A percentile compares a stretch with the other conserved stretches of the same genome.
Evolutionary conservation across 2,888 invertebrate species (phyloP).

Genomic region (Eupithecia vulgata): DNA sequence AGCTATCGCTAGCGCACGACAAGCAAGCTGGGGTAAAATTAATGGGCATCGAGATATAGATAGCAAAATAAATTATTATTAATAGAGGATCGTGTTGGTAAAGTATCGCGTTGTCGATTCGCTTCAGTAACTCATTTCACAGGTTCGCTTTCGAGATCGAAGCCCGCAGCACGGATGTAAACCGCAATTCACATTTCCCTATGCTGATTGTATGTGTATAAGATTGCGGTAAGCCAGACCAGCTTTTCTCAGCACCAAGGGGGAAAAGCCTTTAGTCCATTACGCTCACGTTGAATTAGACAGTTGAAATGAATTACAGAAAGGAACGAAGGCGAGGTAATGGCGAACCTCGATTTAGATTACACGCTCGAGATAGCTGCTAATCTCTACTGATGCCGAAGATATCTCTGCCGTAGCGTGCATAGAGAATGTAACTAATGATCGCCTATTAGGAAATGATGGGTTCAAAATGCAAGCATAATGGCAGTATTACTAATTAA

Average conservation of each 20-base stretch:
- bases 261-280: conserved; percentile 61
- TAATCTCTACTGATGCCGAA: conserved; percentile 51
- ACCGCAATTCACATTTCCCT: conserved; percentile 70
- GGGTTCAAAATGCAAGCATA: conserved; percentile 47
- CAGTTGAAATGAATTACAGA: conserved; percentile 53
- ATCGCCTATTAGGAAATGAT: conserved; percentile 40
- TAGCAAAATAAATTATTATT: conserved; percentile 52
- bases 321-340: conserved; percentile 57
- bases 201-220: conserved; percentile 56
- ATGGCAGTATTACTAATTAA: conserved; percentile 61
- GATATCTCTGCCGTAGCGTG: conserved; percentile 57
- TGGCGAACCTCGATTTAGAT: conserved; percentile 53
- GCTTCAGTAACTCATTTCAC: conserved; percentile 80
- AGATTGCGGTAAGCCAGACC: conserved; percentile 46
- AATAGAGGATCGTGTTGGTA: conserved; percentile 63
- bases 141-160: conserved; percentile 78
- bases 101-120: conserved; percentile 70
- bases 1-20: conserved; percentile 42
- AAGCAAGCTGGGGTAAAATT: conserved; percentile 40
- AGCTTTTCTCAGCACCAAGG: conserved; percentile 54
- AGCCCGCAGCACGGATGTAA: conserved; percentile 67
- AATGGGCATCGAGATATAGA: conserved; percentile 45
- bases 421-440: conserved; percentile 61
- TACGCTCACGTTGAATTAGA: conserved; percentile 60
- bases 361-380: conserved; percentile 49